Percentiles rank a stretch among this genome's conserved stretches.
Conservation (phyloP, 2,113 vertebrate genomes). For the Nettapus auritus region DNA sequence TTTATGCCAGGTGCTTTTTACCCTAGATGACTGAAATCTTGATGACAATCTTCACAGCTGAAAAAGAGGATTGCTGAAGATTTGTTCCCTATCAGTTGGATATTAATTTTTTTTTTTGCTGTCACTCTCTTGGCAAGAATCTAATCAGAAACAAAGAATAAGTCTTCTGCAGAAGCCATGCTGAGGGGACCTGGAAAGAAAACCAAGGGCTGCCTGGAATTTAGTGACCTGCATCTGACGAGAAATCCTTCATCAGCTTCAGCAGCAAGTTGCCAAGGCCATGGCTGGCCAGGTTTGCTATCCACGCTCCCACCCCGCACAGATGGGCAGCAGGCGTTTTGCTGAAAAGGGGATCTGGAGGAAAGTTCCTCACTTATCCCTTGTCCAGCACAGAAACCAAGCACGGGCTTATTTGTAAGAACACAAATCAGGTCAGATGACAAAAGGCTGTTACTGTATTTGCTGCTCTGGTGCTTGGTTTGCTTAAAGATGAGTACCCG, state of each 20-base stretch:
- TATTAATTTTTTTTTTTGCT: neutral
- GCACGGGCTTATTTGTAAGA: neutral
- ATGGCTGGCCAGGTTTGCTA: neutral
- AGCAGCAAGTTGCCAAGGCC: neutral
- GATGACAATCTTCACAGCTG: neutral
- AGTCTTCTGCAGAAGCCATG: neutral
- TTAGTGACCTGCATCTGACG: neutral
- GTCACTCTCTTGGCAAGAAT: constrained; percentile 3
- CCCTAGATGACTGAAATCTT: neutral
- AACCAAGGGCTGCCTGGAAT: neutral
- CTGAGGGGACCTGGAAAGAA: neutral
- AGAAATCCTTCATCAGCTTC: neutral
- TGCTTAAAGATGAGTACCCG: neutral
- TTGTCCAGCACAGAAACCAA: neutral
- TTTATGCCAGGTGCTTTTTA: neutral
- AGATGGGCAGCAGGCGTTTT: neutral
- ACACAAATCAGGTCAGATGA: neutral
- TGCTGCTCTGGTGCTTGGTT: neutral
- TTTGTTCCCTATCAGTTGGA: neutral
- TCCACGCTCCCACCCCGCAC: fast-evolving
- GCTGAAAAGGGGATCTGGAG: neutral
- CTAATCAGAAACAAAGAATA: neutral
- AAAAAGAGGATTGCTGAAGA: neutral
- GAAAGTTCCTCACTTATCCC: fast-evolving
- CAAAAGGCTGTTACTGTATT: neutral